These are phyloP conservation scores for Macrophya annulata DNA, from an alignment of 2,888 invertebrate species.

Conservation along the genomic window DNA sequence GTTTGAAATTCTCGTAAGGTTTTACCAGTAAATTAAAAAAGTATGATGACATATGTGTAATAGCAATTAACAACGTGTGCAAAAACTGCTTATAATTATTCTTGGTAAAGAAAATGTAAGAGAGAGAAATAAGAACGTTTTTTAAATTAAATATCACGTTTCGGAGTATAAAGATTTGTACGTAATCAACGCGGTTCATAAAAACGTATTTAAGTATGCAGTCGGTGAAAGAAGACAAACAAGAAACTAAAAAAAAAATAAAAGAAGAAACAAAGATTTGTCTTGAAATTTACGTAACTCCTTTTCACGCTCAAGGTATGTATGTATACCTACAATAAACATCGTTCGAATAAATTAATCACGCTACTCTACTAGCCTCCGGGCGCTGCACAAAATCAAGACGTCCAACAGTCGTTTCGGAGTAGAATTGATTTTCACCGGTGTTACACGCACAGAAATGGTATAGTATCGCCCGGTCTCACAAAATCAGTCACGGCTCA, in stretches of 20 bases:
- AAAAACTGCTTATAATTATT: not conserved
- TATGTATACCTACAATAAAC: slow-evolving; percentile 21
- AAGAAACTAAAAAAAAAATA: not conserved
- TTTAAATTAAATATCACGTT: not conserved
- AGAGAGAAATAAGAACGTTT: not conserved
- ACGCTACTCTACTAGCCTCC: not conserved
- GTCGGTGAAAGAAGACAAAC: not conserved
- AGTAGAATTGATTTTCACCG: slow-evolving; percentile 26
- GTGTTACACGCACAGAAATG: slow-evolving; percentile 33
- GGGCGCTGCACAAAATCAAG: slow-evolving; percentile 28
- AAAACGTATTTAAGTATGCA: slow-evolving; percentile 30
- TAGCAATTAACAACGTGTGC: not conserved
- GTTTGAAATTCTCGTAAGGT: not conserved
- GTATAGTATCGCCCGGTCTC: not conserved
- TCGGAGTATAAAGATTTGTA: slow-evolving; percentile 16
- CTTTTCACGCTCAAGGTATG: slow-evolving; percentile 15
- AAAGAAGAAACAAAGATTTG: not conserved
- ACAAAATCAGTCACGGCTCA: slow-evolving; percentile 20
- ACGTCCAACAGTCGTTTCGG: not conserved
- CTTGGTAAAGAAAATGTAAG: not conserved
- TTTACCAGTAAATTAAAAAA: not conserved
- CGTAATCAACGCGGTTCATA: slow-evolving; percentile 9
- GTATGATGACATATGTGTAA: not conserved
- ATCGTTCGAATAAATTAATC: slow-evolving; percentile 46
- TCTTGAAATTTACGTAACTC: slow-evolving; percentile 22